Evolutionary conservation across 2,113 vertebrate genomes (phyloP).

Genomic region (Petromus typicus): DNA sequence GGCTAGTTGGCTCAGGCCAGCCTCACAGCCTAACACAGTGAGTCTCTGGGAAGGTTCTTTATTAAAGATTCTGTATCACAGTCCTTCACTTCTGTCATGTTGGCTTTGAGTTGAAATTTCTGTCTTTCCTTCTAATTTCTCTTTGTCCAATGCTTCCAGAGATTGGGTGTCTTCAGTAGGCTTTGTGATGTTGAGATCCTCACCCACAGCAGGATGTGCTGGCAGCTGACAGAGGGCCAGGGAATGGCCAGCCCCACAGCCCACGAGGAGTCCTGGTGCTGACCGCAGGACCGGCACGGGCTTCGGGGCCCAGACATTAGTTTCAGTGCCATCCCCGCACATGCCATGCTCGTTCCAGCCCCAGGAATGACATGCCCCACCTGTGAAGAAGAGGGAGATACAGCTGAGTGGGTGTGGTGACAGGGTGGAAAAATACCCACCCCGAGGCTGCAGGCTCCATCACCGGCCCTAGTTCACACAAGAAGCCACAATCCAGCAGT

Average conservation of each 20-base stretch:
- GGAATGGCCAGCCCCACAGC: conserved; percentile 96
- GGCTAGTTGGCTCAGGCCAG: not conserved
- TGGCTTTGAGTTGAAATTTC: conserved; percentile 15
- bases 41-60: conserved; percentile 50
- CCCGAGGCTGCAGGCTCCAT: not conserved
- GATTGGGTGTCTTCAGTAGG: not conserved
- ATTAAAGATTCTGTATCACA: conserved; percentile 36
- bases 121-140: conserved; percentile 28
- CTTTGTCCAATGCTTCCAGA: not conserved
- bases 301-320: conserved; percentile 86
- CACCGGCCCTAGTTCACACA: not conserved
- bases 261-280: conserved; percentile 86
- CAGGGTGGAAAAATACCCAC: not conserved
- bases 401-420: not conserved
- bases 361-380: conserved; percentile 91
- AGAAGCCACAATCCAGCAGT: not conserved
- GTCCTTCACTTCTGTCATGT: accelerated
- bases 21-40: not conserved
- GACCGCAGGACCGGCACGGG: conserved; percentile 82
- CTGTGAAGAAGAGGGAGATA: conserved; percentile 83
- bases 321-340: conserved; percentile 92
- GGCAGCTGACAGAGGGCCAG: conserved; percentile 88
- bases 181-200: not conserved
- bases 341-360: conserved; percentile 99
- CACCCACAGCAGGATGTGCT: not conserved